These are phyloP conservation scores for Nephrocerus scutellatus DNA, from an alignment of 2,888 invertebrate genomes.

Conservation along the genomic window DNA sequence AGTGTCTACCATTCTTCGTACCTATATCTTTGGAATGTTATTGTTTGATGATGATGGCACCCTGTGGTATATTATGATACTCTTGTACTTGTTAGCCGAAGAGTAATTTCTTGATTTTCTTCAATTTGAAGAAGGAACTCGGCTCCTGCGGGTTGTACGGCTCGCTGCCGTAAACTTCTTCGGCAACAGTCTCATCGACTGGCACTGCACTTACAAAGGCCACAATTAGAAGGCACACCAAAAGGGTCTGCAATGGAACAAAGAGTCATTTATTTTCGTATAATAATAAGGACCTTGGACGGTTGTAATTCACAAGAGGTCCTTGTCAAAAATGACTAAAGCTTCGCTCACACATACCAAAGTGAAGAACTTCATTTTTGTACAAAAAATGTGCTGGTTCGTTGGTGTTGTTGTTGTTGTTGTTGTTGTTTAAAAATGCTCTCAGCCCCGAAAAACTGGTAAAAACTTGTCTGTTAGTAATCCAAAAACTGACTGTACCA, in stretches of 20 bases:
- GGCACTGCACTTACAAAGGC: constrained; percentile 39
- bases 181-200: constrained; percentile 36
- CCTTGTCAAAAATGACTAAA: no score
- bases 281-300: no score
- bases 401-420: no score
- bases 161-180: constrained; percentile 35
- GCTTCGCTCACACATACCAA: no score
- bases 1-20: constrained; percentile 5
- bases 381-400: no score
- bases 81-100: constrained; percentile 33
- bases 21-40: constrained; percentile 13
- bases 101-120: constrained; percentile 44
- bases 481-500: constrained; percentile 33
- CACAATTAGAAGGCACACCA: constrained; percentile 35
- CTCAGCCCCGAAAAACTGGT: no score
- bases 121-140: constrained; percentile 42
- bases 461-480: constrained; percentile 26
- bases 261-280: no score
- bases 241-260: constrained; percentile 31
- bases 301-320: no score
- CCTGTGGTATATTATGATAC: constrained; percentile 5
- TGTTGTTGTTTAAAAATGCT: no score
- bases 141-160: constrained; percentile 39
- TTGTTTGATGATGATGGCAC: constrained; percentile 4
- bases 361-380: no score